These are phyloP conservation scores for Oreocharis arfaki DNA, from an alignment of 2,113 vertebrate species.

Conservation along the genomic window DNA sequence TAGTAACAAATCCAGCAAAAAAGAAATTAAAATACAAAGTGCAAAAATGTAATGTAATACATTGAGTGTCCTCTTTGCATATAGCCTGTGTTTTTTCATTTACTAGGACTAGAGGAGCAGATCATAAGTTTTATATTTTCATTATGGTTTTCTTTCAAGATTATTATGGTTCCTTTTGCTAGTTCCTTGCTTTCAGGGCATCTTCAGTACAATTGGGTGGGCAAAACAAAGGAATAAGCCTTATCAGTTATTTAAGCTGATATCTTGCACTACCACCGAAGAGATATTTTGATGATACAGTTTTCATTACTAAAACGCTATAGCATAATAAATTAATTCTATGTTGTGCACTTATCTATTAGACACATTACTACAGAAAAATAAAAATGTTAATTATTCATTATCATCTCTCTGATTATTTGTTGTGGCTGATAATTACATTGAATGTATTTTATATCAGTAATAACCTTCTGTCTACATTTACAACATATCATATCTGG, in stretches of 20 bases:
- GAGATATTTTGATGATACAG: slow-evolving; percentile 72
- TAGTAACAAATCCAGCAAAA: not conserved
- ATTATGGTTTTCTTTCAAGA: slow-evolving; percentile 9
- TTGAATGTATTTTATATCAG: slow-evolving; percentile 93
- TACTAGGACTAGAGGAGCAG: not conserved
- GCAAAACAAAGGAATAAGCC: slow-evolving; percentile 70
- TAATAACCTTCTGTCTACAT: slow-evolving; percentile 98
- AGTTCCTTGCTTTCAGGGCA: slow-evolving; percentile 31
- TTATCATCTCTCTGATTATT: slow-evolving; percentile 97
- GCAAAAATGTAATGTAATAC: not conserved
- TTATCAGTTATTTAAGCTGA: slow-evolving; percentile 71
- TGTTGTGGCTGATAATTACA: slow-evolving; percentile 99
- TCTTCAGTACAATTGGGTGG: slow-evolving; percentile 16
- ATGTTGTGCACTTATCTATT: slow-evolving; percentile 77
- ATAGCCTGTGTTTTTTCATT: not conserved
- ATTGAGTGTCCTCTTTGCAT: not conserved
- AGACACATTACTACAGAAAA: slow-evolving; percentile 80
- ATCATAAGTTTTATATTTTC: not conserved
- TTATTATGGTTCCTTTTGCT: not conserved
- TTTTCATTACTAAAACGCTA: slow-evolving; percentile 75
- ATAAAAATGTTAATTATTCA: slow-evolving; percentile 99
- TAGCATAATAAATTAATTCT: slow-evolving; percentile 80
- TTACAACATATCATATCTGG: slow-evolving; percentile 83
- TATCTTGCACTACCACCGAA: slow-evolving; percentile 79
- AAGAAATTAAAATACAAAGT: not conserved